phyloP scores from a whole-genome alignment of 2,888 invertebrate species.

The Phymatocera aterrima region DNA sequence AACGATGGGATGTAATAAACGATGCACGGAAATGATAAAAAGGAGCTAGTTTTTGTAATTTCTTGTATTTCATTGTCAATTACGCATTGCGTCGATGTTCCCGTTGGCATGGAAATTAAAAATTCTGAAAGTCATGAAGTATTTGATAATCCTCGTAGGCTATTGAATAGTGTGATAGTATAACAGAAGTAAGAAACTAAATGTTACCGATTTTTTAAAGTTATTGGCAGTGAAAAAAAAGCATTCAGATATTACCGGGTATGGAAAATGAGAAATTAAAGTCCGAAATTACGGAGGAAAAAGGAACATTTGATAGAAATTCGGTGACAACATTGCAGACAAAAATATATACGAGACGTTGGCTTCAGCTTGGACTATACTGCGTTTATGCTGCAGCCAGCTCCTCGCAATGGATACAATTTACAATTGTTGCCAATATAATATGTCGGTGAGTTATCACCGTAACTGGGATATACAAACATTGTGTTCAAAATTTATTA shows the following conservation, averaged over 20 bases:
- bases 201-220: slow-evolving; percentile 73
- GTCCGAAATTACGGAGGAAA: neutral
- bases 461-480: neutral
- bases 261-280: neutral
- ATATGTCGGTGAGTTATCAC: neutral
- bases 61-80: neutral
- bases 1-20: no score
- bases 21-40: no score
- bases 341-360: neutral
- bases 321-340: neutral
- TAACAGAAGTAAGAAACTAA: slow-evolving; percentile 41
- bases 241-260: neutral
- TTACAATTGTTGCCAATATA: neutral
- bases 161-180: no score
- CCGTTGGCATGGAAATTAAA: no score
- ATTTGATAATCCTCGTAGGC: no score
- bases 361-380: slow-evolving; percentile 4
- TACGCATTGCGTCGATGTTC: neutral
- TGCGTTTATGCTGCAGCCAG: neutral
- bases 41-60: no score
- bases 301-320: neutral
- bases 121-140: no score
- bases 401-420: neutral
- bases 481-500: neutral
- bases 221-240: neutral